Base-by-base conservation (phyloP, 2,797 vertebrate genomes). In the Zenarchopterus dispar region DNA sequence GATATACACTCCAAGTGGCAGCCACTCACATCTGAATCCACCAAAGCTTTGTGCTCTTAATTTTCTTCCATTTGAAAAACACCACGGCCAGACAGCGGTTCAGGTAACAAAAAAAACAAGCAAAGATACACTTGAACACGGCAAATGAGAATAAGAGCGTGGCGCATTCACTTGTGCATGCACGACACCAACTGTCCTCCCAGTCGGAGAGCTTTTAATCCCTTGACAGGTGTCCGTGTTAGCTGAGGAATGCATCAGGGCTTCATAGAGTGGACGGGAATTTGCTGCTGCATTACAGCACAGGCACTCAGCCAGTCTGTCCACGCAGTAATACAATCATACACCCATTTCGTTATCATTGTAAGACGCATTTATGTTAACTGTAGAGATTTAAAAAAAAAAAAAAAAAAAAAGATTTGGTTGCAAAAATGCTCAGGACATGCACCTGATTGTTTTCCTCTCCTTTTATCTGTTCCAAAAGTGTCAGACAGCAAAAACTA, bases 181-280 rank as follows among this genome's bases (percentile, higher is more conserved):
- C 63, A 46, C 28, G 57, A 22, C 50, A 26, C 58, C 68, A 67
- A 83, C 75, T 77, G 74, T 68, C 68, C 51, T 56, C 62, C 54
- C 44, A 9, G 50, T 11, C 18, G 45, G 46, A 31, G 72, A 79
- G 84, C 78, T 77, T 81, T 62, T 90, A 84, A 91, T 88, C 88
- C 84, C 79, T 78, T 69, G 86, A 91, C 89, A 91, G 89, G 90
- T 92, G 87, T 84, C 77, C 51, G 11, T 62, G 82, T 78, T 76
- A 63, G 80, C 66, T 1, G 52, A 77, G 80, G 82, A 85, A 87
- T 88, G 78, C 44, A 51, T 52, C 64, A 33, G 10, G 62, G 79
- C 84, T 71, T 61, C 56, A 65, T 58, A 65, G 53, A 56, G 53
- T 2, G 23, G 31, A 53, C 54, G 48, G 52, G 45, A 67, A 80